These are phyloP conservation scores for Tenthredo amoena DNA, from an alignment of 2,888 invertebrate species.

Conservation along the genomic window DNA sequence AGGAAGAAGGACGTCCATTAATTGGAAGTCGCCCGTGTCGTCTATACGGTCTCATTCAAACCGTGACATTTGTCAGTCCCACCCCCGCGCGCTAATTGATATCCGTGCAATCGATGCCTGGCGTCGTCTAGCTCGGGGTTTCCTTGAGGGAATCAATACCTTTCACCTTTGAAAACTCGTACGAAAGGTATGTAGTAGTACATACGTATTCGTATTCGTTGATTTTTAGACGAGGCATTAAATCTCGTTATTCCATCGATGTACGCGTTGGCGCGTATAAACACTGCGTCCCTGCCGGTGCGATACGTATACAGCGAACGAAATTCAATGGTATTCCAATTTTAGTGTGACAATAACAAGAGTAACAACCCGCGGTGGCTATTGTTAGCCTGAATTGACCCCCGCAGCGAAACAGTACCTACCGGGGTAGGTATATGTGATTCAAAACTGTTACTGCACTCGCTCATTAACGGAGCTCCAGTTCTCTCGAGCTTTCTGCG, in stretches of 20 bases:
- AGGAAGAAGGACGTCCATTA: conserved; percentile 52
- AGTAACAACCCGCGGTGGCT: background rate
- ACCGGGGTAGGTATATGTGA: background rate
- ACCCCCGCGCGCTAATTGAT: conserved; percentile 41
- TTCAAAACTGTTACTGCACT: conserved; percentile 4
- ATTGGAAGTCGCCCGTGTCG: conserved; percentile 52
- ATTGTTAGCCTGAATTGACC: conserved; percentile 17
- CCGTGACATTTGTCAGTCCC: conserved; percentile 35
- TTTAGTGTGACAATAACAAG: background rate
- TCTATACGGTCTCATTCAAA: conserved; percentile 13
- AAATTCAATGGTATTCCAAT: background rate
- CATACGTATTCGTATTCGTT: background rate
- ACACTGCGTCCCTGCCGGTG: too few relatives aligned
- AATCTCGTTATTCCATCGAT: too few relatives aligned
- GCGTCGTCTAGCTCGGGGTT: background rate
- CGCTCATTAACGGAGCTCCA: conserved; percentile 19
- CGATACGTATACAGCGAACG: too few relatives aligned
- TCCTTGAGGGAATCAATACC: background rate
- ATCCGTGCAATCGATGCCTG: background rate
- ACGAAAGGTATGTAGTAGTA: too few relatives aligned
- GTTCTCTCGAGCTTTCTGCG: background rate
- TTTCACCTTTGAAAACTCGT: background rate
- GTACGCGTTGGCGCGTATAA: too few relatives aligned
- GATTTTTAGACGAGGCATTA: too few relatives aligned
- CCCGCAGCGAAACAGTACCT: background rate